Evolutionary conservation across 2,113 vertebrate species (phyloP).

Genomic region (Platycercus adscitus): DNA sequence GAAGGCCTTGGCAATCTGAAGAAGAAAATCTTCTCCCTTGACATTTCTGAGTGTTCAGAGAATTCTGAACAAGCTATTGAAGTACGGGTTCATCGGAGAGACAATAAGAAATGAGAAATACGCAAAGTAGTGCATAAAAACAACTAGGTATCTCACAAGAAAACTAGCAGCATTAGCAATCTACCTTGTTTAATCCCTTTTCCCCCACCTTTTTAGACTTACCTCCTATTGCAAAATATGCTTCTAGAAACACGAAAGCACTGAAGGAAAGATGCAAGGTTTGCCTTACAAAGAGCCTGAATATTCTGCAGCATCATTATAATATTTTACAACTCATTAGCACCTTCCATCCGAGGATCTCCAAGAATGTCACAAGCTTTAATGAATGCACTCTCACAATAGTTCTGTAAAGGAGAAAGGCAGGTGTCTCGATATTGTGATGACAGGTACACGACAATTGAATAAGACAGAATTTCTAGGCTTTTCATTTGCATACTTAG

Average conservation of each 20-base stretch:
- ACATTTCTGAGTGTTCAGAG: constrained; percentile 32
- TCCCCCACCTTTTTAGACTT: not conserved
- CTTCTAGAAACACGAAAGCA: constrained; percentile 11
- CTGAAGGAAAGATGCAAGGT: constrained; percentile 5
- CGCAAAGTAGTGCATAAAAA: not conserved
- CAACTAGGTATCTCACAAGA: not conserved
- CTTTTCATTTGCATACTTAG: constrained; percentile 33
- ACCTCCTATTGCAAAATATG: not conserved
- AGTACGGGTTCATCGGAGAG: constrained; percentile 18
- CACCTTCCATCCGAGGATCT: constrained; percentile 38
- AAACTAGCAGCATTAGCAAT: not conserved
- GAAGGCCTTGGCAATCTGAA: constrained; percentile 39
- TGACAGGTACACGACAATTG: constrained; percentile 31
- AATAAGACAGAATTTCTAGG: constrained; percentile 15
- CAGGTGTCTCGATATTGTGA: constrained; percentile 40
- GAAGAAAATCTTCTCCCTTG: constrained; percentile 48
- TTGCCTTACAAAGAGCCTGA: constrained; percentile 15
- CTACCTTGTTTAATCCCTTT: not conserved
- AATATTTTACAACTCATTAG: constrained; percentile 64
- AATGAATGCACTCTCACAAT: constrained; percentile 60
- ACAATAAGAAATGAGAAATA: constrained; percentile 20
- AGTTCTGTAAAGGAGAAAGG: constrained; percentile 2
- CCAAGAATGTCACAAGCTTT: constrained; percentile 5
- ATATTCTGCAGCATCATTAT: constrained; percentile 40
- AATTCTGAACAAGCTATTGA: constrained; percentile 47